phyloP scores from a whole-genome alignment of 2,888 invertebrate species.

The Scrobipalpa atriplicella region DNA sequence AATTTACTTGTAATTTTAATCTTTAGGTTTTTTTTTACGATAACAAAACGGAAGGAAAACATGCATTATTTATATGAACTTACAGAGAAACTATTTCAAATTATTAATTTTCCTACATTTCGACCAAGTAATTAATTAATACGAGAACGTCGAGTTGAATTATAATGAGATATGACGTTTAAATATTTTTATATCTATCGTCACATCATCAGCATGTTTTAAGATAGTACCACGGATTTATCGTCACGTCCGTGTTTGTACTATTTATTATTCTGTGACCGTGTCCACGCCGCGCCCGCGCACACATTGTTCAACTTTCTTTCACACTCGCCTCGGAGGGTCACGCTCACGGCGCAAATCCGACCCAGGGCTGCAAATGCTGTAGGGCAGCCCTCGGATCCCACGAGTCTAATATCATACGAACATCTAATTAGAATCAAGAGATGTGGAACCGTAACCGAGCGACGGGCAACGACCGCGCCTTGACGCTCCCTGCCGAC shows the following conservation, averaged over 20 bases:
- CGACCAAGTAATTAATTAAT: too few relatives aligned
- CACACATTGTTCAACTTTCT: constrained; percentile 38
- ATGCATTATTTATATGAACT: too few relatives aligned
- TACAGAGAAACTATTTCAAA: too few relatives aligned
- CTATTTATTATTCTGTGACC: constrained; percentile 11
- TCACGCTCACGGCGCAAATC: not conserved
- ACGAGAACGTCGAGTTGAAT: too few relatives aligned
- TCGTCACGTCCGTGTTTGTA: not conserved
- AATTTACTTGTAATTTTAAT: too few relatives aligned
- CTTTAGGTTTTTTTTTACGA: too few relatives aligned
- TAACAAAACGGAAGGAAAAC: too few relatives aligned
- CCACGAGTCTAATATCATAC: constrained; percentile 15
- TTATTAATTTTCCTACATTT: too few relatives aligned
- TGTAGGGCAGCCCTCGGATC: constrained; percentile 35
- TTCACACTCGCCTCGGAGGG: not conserved
- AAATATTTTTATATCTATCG: not conserved
- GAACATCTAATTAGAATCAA: constrained; percentile 18
- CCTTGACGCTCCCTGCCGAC: constrained; percentile 23
- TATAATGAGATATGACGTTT: not conserved
- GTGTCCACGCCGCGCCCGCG: constrained; percentile 25
- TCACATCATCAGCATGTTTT: not conserved
- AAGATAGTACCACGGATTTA: not conserved
- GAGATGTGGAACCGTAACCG: constrained; percentile 22
- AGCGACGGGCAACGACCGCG: constrained; percentile 25
- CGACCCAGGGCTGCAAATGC: not conserved